phyloP scores from a whole-genome alignment of 2,888 invertebrate species.

The Drosophila recens region DNA sequence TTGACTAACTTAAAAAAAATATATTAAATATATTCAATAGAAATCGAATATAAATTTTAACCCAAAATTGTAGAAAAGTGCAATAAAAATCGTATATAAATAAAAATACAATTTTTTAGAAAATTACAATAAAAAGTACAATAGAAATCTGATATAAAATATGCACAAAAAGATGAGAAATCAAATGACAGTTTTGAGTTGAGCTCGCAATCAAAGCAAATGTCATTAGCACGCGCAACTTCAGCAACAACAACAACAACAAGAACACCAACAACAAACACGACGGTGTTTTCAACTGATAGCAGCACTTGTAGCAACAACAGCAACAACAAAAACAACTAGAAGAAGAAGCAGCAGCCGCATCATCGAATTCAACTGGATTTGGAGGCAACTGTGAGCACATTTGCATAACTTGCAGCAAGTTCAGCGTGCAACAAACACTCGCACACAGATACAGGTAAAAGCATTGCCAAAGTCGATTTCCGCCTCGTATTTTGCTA shows the following conservation, averaged over 20 bases:
- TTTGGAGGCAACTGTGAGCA: conserved; percentile 34
- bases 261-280: not conserved
- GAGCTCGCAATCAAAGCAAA: conserved; percentile 74
- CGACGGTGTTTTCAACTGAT: conserved; percentile 57
- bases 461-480: conserved; percentile 75
- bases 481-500: conserved; percentile 54
- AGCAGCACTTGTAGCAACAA: conserved; percentile 36
- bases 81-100: too few relatives aligned
- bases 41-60: too few relatives aligned
- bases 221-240: conserved; percentile 76
- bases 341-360: not conserved
- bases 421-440: conserved; percentile 47
- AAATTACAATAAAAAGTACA: conserved; percentile 3
- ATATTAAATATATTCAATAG: too few relatives aligned
- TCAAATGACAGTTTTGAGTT: conserved; percentile 72
- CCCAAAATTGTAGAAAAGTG: not conserved
- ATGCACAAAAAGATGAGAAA: conserved; percentile 3
- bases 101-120: too few relatives aligned
- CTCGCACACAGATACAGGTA: conserved; percentile 62
- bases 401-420: conserved; percentile 79
- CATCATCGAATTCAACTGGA: conserved; percentile 34
- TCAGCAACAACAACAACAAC: conserved; percentile 27
- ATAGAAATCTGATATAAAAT: conserved; percentile 1
- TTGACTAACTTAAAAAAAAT: too few relatives aligned
- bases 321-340: conserved; percentile 18